These are phyloP conservation scores for Drosophila lacicola DNA, from an alignment of 2,888 invertebrate genomes.

Conservation along the genomic window DNA sequence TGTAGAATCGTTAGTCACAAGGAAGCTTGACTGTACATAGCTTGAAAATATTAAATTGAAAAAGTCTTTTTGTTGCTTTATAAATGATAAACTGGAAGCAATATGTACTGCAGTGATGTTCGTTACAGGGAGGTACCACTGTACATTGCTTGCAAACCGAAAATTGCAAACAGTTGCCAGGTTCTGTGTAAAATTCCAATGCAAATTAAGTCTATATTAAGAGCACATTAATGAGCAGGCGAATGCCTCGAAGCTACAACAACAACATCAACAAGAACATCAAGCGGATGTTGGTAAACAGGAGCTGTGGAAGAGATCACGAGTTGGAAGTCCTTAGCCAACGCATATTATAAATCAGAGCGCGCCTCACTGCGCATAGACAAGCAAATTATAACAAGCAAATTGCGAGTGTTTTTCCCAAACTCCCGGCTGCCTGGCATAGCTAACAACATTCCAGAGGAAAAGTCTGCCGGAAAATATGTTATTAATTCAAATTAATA, in stretches of 20 bases:
- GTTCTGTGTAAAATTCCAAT: constrained; percentile 51
- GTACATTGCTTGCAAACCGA: constrained; percentile 7
- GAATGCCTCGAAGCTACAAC: constrained; percentile 46
- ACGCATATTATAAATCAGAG: constrained; percentile 44
- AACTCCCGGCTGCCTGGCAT: constrained; percentile 19
- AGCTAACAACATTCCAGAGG: constrained; percentile 55
- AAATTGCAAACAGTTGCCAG: constrained; percentile 25
- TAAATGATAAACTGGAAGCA: no score
- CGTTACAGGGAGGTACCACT: neutral
- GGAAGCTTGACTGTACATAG: no score
- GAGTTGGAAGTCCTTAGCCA: constrained; percentile 15
- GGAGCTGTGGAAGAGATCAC: neutral
- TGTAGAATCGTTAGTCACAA: no score
- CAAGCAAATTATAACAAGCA: constrained; percentile 44
- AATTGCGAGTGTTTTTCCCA: constrained; percentile 26
- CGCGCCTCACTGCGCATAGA: constrained; percentile 36
- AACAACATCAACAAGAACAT: neutral
- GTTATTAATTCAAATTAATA: constrained; percentile 84
- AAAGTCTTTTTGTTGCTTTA: no score
- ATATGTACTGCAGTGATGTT: neutral
- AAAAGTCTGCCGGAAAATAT: constrained; percentile 75
- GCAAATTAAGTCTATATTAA: constrained; percentile 71
- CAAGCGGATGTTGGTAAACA: neutral
- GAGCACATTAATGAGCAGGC: constrained; percentile 71
- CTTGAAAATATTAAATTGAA: no score